A percentile compares a stretch with the other conserved stretches of the same genome.
Evolutionary conservation across 2,113 vertebrate genomes (phyloP).

Genomic region (Colius striatus): DNA sequence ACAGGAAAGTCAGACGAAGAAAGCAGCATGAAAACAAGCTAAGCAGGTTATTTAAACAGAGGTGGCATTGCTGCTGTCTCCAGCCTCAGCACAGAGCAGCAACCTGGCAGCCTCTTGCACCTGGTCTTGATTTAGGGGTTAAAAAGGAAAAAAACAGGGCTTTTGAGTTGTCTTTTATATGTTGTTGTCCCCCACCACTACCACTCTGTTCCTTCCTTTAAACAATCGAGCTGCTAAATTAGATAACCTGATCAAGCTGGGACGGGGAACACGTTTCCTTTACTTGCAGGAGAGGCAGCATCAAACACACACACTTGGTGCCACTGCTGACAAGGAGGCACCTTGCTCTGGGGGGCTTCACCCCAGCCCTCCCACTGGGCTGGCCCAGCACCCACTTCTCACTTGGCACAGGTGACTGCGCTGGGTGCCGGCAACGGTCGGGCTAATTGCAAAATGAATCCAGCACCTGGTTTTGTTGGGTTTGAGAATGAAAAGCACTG

Average conservation of each 20-base stretch:
- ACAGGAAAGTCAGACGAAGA: neutral
- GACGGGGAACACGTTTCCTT: fast-evolving
- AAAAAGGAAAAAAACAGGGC: neutral
- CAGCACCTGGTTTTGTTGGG: neutral
- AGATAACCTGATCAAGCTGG: neutral
- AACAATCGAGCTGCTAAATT: fast-evolving
- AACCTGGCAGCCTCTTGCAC: neutral
- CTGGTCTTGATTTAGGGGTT: neutral
- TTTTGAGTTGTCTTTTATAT: neutral
- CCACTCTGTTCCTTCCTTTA: neutral
- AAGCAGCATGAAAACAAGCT: neutral
- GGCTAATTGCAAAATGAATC: neutral
- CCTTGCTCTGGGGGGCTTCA: neutral
- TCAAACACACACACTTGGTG: neutral
- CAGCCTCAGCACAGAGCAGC: neutral
- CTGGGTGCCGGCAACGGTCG: neutral
- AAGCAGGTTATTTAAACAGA: neutral
- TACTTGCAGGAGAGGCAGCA: neutral
- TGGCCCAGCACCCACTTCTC: too few species aligned
- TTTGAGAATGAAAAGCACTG: neutral
- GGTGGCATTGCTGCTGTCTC: neutral
- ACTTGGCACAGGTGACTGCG: too few species aligned
- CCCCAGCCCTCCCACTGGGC: neutral
- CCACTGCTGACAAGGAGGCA: neutral
- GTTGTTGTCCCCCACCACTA: neutral